Base-by-base conservation (phyloP, 1,140 invertebrate genomes). In the Drosophila leontia region DNA sequence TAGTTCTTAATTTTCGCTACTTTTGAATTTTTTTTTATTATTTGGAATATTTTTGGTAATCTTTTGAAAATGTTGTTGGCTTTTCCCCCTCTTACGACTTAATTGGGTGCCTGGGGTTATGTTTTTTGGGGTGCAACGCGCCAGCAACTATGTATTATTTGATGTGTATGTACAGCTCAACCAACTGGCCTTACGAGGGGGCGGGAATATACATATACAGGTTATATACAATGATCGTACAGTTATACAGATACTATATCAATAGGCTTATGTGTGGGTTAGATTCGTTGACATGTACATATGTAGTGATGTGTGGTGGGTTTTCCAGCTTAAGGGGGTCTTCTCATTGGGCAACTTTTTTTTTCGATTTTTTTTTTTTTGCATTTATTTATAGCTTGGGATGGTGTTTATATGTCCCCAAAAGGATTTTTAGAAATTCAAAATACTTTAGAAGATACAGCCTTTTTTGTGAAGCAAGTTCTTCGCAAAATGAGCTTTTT, bases 191-290 rank as follows among this genome's bases (percentile, higher is more conserved):
- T 61, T 61, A 26, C 48, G 15, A 13, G n/a, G 48, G 26, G n/a
- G n/a, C 55, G 60, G 69, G n/a, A 37, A 41, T 42, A 23, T 55
- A 55, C 53, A 39, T 26, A 56, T 7, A 26, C 45, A 15, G 62
- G 75, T 78, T 78, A 78, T 78, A 62, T 78, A 78, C 75, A 78
- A 78, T 78, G 75, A 78, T 78, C 19, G 63, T 60, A 77, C 55
- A 68, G 48, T 76, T 78, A 70, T 70, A 78, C 44, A 72, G 15
- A 64, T n/a, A n/a, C n/a, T 29, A 57, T 34, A 50, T 48, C 45
- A 41, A 59, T 55, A 65, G 44, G 62, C 42, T 37, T 45, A 67
- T 77, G 72, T 68, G 32, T 60, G 55, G 74, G 75, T 77, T 77
- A 77, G 50, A 44, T 29, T 47, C 47, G 50, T 72, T 9, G 35